Percentiles rank a stretch among this genome's conserved stretches.
phyloP scores from a whole-genome alignment of 2,113 vertebrate species.

The Petromus typicus region DNA sequence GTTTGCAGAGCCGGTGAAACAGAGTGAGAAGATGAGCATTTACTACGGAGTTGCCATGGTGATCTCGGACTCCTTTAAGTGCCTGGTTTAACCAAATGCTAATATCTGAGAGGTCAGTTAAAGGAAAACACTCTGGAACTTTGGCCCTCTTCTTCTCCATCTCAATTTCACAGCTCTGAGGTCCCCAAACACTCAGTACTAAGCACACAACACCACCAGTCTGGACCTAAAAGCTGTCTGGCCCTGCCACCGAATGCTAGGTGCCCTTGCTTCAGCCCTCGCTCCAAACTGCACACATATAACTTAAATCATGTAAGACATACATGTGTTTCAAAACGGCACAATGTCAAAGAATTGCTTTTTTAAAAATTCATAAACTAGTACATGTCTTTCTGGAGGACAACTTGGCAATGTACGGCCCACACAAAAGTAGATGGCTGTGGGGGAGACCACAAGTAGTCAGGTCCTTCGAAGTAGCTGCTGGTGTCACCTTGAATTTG shows the following conservation, averaged over 20 bases:
- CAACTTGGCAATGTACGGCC: not conserved
- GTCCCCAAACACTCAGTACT: not conserved
- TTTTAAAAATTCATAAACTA: not conserved
- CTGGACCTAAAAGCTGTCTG: not conserved
- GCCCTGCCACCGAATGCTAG: not conserved
- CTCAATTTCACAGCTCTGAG: not conserved
- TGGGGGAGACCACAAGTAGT: not conserved
- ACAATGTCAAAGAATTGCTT: not conserved
- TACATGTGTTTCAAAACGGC: not conserved
- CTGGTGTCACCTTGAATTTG: not conserved
- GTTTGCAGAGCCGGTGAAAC: constrained; percentile 96
- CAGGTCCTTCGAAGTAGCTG: not conserved
- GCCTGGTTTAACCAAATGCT: constrained; percentile 99
- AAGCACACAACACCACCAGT: not conserved
- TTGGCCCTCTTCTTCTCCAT: not conserved
- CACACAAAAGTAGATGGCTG: not conserved
- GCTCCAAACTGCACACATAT: not conserved
- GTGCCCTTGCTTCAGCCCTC: not conserved
- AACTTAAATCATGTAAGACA: not conserved
- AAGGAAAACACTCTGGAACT: constrained; percentile 78
- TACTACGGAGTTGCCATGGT: constrained; percentile 90
- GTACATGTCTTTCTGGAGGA: not conserved
- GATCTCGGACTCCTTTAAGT: constrained; percentile 95
- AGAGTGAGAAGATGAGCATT: constrained; percentile 97
- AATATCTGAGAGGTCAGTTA: constrained; percentile 91